These are phyloP conservation scores for Botia kubotai DNA, from an alignment of 2,797 vertebrate genomes.

Conservation along the genomic window DNA sequence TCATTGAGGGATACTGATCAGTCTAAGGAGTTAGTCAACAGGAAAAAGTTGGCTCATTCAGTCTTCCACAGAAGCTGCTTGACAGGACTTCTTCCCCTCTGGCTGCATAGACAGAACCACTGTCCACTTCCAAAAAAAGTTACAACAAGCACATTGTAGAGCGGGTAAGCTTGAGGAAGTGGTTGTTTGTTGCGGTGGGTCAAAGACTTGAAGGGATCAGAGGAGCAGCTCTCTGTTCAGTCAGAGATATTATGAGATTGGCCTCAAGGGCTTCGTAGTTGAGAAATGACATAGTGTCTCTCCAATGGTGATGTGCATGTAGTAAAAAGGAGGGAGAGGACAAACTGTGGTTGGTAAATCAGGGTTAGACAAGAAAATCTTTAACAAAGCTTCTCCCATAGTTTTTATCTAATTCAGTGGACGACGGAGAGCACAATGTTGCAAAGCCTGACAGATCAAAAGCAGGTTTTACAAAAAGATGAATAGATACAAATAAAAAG, in stretches of 20 bases:
- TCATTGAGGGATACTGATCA: constrained; percentile 62
- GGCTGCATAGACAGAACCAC: constrained; percentile 55
- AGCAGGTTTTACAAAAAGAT: constrained; percentile 30
- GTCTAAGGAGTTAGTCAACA: constrained; percentile 62
- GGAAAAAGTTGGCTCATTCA: constrained; percentile 70
- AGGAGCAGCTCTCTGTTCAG: constrained; percentile 46
- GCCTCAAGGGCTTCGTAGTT: constrained; percentile 41
- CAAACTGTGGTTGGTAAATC: constrained; percentile 20
- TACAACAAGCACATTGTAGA: constrained; percentile 49
- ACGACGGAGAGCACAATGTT: background rate
- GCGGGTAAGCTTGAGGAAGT: constrained; percentile 27
- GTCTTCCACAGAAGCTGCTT: constrained; percentile 27
- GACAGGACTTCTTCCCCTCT: constrained; percentile 41
- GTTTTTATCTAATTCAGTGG: constrained; percentile 1
- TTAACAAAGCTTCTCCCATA: background rate
- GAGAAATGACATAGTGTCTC: constrained; percentile 58
- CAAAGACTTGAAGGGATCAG: constrained; percentile 53
- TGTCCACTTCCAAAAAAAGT: constrained; percentile 26
- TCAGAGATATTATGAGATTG: constrained; percentile 46
- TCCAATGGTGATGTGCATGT: background rate
- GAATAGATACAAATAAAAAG: constrained; percentile 7
- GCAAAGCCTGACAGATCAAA: constrained; percentile 17
- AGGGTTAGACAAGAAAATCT: constrained; percentile 9
- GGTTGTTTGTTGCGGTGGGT: constrained; percentile 27
- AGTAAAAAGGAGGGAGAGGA: constrained; percentile 1